Evolutionary conservation across 2,113 vertebrate genomes (phyloP).

Genomic region (Archocentrus centrarchus): DNA sequence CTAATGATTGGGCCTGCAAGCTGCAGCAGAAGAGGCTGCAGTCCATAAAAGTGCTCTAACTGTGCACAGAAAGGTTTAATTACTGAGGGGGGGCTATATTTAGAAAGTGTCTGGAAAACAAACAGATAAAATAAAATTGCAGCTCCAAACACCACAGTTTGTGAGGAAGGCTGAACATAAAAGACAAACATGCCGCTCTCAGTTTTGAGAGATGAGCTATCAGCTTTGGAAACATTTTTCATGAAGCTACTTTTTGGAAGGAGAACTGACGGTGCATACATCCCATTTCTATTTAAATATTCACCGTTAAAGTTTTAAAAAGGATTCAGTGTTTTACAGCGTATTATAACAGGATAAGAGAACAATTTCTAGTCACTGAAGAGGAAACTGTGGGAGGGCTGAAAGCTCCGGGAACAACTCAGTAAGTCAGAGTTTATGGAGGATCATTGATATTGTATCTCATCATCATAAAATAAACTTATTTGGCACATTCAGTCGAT

Average conservation of each 20-base stretch:
- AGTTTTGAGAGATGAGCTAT: background rate
- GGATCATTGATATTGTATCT: background rate
- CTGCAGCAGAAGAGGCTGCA: slow-evolving; percentile 21
- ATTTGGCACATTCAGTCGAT: background rate
- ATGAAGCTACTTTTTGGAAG: background rate
- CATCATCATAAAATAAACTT: background rate
- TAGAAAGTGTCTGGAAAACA: slow-evolving; percentile 65
- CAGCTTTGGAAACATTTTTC: background rate
- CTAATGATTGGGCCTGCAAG: slow-evolving; percentile 23
- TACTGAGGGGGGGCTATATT: slow-evolving; percentile 69
- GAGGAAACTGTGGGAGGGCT: background rate
- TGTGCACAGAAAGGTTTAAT: slow-evolving; percentile 71
- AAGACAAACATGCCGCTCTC: too few species aligned
- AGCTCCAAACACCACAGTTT: too few species aligned
- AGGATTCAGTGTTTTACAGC: background rate
- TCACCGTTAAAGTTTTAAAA: background rate
- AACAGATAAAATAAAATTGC: slow-evolving; percentile 11
- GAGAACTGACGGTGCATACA: background rate
- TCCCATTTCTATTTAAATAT: background rate
- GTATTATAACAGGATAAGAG: background rate
- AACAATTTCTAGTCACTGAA: background rate
- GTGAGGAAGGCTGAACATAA: too few species aligned
- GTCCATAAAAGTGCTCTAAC: slow-evolving; percentile 61
- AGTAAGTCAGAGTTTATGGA: accelerated
- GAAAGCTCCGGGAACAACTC: background rate